These are phyloP conservation scores for Patella pellucida DNA, from an alignment of 2,888 invertebrate genomes.

Conservation along the genomic window DNA sequence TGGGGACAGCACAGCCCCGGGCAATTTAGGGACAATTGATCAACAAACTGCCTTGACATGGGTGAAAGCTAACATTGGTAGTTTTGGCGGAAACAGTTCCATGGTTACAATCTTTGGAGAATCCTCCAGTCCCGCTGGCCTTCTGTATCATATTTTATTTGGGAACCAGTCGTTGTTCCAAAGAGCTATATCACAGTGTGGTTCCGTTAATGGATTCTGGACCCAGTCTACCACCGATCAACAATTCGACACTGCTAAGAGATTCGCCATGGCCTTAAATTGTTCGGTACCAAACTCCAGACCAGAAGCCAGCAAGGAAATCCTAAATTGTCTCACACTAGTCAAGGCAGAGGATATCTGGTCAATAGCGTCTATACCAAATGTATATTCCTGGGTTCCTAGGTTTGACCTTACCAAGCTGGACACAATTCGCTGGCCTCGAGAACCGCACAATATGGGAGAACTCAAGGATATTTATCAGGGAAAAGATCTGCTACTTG, in stretches of 20 bases:
- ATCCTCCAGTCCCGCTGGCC: constrained; percentile 49
- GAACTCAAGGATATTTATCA: no score
- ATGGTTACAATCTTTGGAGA: constrained; percentile 50
- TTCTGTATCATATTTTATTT: constrained; percentile 42
- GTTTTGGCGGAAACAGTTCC: constrained; percentile 45
- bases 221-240: neutral
- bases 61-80: constrained; percentile 47
- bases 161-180: constrained; percentile 46
- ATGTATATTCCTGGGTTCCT: no score
- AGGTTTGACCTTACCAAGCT: no score
- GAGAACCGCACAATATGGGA: no score
- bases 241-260: neutral
- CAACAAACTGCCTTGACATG: constrained; percentile 50
- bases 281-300: neutral
- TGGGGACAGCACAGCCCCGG: constrained; percentile 40
- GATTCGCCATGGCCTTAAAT: neutral
- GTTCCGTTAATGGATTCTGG: constrained; percentile 26
- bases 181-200: constrained; percentile 48
- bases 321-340: no score
- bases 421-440: neutral
- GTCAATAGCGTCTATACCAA: no score
- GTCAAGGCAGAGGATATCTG: no score
- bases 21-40: constrained; percentile 56
- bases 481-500: no score
- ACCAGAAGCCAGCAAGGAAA: no score